These are phyloP conservation scores for Daboia siamensis DNA, from an alignment of 2,113 vertebrate genomes.

Conservation along the genomic window DNA sequence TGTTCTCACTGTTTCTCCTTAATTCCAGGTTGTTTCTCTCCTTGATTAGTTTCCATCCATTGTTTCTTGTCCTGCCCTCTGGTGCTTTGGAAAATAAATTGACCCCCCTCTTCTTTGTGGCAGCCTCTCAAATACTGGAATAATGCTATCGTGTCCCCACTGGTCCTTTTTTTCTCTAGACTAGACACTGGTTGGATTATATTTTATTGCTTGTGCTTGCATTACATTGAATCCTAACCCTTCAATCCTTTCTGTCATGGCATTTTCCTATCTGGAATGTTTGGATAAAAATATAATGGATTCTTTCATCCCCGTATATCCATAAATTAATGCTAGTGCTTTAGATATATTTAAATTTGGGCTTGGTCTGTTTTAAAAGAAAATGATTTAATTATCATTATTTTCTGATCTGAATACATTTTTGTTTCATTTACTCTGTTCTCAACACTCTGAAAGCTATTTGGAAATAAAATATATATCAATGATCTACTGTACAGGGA, in stretches of 20 bases:
- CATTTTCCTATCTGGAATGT: background rate
- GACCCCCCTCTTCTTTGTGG: no score
- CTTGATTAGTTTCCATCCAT: no score
- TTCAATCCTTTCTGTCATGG: background rate
- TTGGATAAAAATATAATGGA: background rate
- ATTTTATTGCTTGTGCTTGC: no score
- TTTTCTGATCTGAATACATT: background rate
- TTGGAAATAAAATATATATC: background rate
- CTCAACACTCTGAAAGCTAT: background rate
- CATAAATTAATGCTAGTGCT: background rate
- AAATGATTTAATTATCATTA: background rate
- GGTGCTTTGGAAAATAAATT: no score
- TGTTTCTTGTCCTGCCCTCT: no score
- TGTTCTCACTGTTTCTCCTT: no score
- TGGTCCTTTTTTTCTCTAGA: no score
- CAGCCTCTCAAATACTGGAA: no score
- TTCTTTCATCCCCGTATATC: background rate
- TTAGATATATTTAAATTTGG: background rate
- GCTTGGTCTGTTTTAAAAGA: background rate
- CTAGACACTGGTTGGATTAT: no score
- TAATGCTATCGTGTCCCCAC: no score
- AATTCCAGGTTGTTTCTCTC: no score
- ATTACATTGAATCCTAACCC: no score
- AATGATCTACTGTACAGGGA: background rate
- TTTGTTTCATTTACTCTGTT: background rate